phyloP scores from a whole-genome alignment of 2,888 invertebrate species.

The Acronicta alni region DNA sequence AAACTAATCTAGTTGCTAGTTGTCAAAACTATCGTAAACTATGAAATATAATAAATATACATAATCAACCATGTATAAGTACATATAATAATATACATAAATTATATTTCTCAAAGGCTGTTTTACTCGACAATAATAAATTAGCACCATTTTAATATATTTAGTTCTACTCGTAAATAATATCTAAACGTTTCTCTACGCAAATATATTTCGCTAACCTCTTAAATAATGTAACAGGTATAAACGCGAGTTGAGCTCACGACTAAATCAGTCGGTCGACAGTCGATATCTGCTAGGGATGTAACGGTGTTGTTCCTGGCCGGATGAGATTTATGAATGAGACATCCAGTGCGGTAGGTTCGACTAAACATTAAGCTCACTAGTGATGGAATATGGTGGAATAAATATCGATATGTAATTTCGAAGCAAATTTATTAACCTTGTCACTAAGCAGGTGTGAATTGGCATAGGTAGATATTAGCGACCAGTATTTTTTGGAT shows the following conservation, averaged over 20 bases:
- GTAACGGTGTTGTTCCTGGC: slow-evolving; percentile 76
- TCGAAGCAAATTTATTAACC: background rate
- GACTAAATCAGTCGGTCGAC: slow-evolving; percentile 75
- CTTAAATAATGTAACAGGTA: slow-evolving; percentile 49
- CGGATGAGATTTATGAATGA: slow-evolving; percentile 81
- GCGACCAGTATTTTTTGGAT: too few species aligned
- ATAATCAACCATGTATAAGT: too few species aligned
- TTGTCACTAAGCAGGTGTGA: background rate
- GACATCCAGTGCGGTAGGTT: slow-evolving; percentile 75
- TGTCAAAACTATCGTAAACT: background rate
- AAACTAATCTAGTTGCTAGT: too few species aligned
- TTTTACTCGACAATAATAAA: background rate
- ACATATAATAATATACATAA: too few species aligned
- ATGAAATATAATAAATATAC: too few species aligned
- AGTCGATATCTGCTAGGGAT: slow-evolving; percentile 75
- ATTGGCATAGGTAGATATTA: background rate
- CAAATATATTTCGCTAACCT: slow-evolving; percentile 45
- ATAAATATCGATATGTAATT: slow-evolving; percentile 15
- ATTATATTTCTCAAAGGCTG: background rate
- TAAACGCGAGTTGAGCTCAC: slow-evolving; percentile 53
- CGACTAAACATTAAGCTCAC: slow-evolving; percentile 62
- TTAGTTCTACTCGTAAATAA: background rate
- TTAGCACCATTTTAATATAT: background rate
- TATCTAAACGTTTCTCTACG: slow-evolving; percentile 11
- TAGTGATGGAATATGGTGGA: slow-evolving; percentile 51